Evolutionary conservation across 1,140 invertebrate species (phyloP), one percentile per base, ranked within the genome.

Genomic region (Eriosoma lanigerum): DNA sequence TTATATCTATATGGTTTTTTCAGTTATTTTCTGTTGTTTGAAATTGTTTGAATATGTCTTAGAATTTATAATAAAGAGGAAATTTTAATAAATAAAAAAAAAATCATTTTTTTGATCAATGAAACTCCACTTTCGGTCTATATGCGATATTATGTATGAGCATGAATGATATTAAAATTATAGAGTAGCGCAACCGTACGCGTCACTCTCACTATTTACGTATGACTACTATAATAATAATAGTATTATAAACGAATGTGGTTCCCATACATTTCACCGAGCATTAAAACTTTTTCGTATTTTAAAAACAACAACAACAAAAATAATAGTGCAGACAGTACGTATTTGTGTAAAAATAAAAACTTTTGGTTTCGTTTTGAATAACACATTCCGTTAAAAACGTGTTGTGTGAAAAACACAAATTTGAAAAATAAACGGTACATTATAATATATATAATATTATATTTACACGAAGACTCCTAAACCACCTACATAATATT

Each of bases 261-360:
- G 52, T 75, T 75, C 72, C 19, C 72, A 75, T 56, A 75, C 72
- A 10, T 58, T 75, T 75, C 72, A 75, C 72, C n/a, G n/a, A 52
- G 26, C n/a, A 10, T 10, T 68, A 24, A 19, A 46, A 68, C 38
- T 21, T 68, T 46, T 68, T 24, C 21, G 2, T 10, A 66, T 21
- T 21, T 10, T 19, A 66, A 66, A 29, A 64, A 64, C 19, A 64
- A 38, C 29, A 64, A 66, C n/a, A 44, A 21, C 32, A 66, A 44
- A 8, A n/a, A 62, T 32, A 19, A 64, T 38, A 29, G 38, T 26
- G 29, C 1, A 4, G 10, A 19, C 3, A n/a, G 32, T 66, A 10
- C n/a, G 19, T 4, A 48, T 12, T 48, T 1, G 10, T 13, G 1
- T 48, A 38, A 38, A 38, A 38, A 38, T 4, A 38, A 38, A 38